Evolutionary conservation across 2,797 vertebrate genomes (phyloP), one percentile per base, ranked within the genome.

Genomic region (Sorex maritimensis): DNA sequence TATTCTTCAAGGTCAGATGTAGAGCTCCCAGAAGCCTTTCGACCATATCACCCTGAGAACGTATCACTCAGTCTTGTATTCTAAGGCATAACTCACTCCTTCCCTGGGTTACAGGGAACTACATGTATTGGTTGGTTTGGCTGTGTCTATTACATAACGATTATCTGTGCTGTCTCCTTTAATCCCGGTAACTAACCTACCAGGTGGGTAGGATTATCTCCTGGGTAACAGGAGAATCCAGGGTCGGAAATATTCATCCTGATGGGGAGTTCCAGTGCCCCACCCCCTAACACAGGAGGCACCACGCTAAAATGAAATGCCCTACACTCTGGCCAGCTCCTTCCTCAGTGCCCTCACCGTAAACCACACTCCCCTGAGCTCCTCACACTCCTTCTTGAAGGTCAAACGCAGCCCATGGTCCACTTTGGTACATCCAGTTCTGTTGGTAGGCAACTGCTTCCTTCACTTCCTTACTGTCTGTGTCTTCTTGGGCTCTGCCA

Each of bases 31-130:
- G 21, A 67, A 30, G 34, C 44, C 15, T 78, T 13, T 9, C 28
- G 9, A 38, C 6, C 6, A 23, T 28, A 6, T 6, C 17, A 15
- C 15, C 5, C 17, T 34, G 24, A 38, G 19, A 11, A 9, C 11
- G 0, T 5, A 6, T 9, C 1, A 5, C 6, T 4, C 72, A 19
- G 13, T 1, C 67, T 52, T 28, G 5, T 6, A 0, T 24, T 55
- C 73, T 24, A 14, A 71, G 80, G 26, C 7, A 8, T 19, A 21
- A 0, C 30, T 9, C 77, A 41, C 5, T 3, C 58, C 7, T 34
- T 11, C 0, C 0, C 0, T 9, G 24, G n/a, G 6, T 2, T 0
- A 17, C 81, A 23, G 0, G 11, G 55, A 49, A 11, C 3, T 44
- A 21, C 41, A 52, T 41, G 11, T 24, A 19, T 21, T 23, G 24